Conservation (phyloP, 2,797 vertebrate genomes). For the Pseudochromis fuscus region DNA sequence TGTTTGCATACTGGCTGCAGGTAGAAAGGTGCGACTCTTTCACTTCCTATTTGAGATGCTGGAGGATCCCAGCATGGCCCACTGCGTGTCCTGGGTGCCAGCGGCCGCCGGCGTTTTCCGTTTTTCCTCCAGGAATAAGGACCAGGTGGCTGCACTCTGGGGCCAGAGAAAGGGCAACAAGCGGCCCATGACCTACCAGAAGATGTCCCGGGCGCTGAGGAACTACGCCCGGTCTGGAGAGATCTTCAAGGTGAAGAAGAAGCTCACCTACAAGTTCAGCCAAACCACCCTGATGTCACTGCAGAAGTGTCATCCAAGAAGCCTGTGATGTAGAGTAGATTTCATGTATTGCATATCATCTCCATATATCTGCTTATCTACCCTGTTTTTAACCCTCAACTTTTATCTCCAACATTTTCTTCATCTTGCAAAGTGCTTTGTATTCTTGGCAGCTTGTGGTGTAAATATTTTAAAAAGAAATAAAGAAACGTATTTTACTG, state of each 20-base stretch:
- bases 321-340: constrained; percentile 28
- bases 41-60: constrained; percentile 89
- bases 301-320: constrained; percentile 50
- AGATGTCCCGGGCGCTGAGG: constrained; percentile 89
- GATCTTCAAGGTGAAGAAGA: constrained; percentile 88
- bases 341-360: background rate
- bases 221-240: constrained; percentile 86
- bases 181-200: constrained; percentile 89
- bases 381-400: background rate
- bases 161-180: constrained; percentile 87
- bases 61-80: constrained; percentile 85
- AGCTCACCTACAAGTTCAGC: constrained; percentile 87
- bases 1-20: constrained; percentile 66
- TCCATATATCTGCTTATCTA: background rate
- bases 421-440: background rate
- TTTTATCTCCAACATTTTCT: constrained; percentile 1
- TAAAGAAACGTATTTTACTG: constrained; percentile 26
- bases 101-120: constrained; percentile 80
- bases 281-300: constrained; percentile 75
- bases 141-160: constrained; percentile 85
- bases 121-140: constrained; percentile 87
- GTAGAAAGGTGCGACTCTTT: constrained; percentile 84
- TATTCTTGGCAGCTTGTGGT: constrained; percentile 22
- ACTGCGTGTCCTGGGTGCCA: constrained; percentile 88
- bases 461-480: constrained; percentile 50